These are phyloP conservation scores for Phocoena phocoena DNA, from an alignment of 2,113 vertebrate species.

Conservation along the genomic window DNA sequence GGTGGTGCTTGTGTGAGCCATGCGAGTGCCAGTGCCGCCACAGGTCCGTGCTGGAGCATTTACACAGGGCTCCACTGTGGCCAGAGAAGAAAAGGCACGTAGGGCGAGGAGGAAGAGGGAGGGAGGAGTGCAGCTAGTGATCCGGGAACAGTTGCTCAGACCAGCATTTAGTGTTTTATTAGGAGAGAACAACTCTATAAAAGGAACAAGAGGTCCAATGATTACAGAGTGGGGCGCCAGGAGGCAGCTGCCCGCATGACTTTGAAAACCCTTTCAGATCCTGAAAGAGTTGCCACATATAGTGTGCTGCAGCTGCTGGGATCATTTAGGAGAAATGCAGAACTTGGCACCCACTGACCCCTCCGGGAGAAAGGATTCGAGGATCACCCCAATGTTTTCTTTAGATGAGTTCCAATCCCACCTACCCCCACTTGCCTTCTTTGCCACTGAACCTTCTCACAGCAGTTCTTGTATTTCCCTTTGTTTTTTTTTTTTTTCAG, in stretches of 20 bases:
- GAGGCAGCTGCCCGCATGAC: slow-evolving; percentile 87
- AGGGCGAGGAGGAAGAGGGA: slow-evolving; percentile 58
- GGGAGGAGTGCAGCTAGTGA: slow-evolving; percentile 78
- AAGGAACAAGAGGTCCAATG: slow-evolving; percentile 89
- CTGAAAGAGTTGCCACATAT: slow-evolving; percentile 84
- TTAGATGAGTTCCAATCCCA: slow-evolving; percentile 36
- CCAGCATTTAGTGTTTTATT: slow-evolving; percentile 88
- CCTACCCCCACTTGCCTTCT: not conserved
- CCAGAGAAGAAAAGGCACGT: slow-evolving; percentile 11
- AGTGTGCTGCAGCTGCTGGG: slow-evolving; percentile 85
- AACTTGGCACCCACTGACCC: slow-evolving; percentile 76
- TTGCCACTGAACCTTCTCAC: not conserved
- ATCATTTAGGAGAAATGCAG: slow-evolving; percentile 77
- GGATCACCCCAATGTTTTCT: slow-evolving; percentile 72
- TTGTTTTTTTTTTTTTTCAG: not conserved
- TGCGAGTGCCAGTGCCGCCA: not conserved
- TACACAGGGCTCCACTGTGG: slow-evolving; percentile 59
- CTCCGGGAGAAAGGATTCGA: slow-evolving; percentile 63
- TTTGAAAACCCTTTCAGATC: slow-evolving; percentile 87
- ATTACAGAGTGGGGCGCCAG: slow-evolving; percentile 85
- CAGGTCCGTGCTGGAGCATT: not conserved
- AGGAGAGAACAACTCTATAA: slow-evolving; percentile 92
- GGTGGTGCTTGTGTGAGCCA: slow-evolving; percentile 27
- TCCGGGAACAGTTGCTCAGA: slow-evolving; percentile 80
- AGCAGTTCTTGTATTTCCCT: not conserved